These are phyloP conservation scores for Etheostoma spectabile DNA, from an alignment of 2,113 vertebrate genomes.

Conservation along the genomic window DNA sequence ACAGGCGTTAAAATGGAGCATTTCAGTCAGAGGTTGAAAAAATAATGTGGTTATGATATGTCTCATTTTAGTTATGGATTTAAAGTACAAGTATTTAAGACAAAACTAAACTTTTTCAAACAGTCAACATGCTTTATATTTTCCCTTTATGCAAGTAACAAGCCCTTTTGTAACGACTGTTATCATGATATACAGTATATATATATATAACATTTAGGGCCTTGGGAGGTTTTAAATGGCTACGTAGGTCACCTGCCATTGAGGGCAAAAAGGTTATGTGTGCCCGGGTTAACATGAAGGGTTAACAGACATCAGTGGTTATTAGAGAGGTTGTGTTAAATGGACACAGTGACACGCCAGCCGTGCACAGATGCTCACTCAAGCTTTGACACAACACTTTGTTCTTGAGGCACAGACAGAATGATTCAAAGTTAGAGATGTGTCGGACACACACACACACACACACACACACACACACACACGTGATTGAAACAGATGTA, in stretches of 20 bases:
- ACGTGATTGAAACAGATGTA: slow-evolving; percentile 46
- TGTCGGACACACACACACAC: slow-evolving; percentile 21
- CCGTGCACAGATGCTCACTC: slow-evolving; percentile 40
- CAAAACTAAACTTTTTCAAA: neutral
- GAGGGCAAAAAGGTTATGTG: neutral
- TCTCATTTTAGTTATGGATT: no score
- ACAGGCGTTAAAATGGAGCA: no score
- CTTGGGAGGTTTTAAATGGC: neutral
- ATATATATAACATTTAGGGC: neutral
- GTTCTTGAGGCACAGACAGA: slow-evolving; percentile 47
- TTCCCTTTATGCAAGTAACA: neutral
- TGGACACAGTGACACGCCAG: slow-evolving; percentile 23
- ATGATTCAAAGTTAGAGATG: slow-evolving; percentile 44
- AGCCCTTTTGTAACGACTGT: neutral
- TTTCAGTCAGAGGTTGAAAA: no score
- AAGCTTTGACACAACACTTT: slow-evolving; percentile 40
- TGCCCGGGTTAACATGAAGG: slow-evolving; percentile 42
- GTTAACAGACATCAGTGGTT: slow-evolving; percentile 42
- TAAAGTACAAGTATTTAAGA: no score
- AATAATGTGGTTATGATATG: no score
- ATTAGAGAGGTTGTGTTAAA: slow-evolving; percentile 36
- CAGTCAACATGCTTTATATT: neutral
- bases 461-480: neutral
- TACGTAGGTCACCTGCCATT: slow-evolving; percentile 12
- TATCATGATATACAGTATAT: neutral